Evolutionary conservation across 2,113 vertebrate genomes (phyloP), one percentile per base, ranked within the genome.

Genomic region (Nibea albiflora): DNA sequence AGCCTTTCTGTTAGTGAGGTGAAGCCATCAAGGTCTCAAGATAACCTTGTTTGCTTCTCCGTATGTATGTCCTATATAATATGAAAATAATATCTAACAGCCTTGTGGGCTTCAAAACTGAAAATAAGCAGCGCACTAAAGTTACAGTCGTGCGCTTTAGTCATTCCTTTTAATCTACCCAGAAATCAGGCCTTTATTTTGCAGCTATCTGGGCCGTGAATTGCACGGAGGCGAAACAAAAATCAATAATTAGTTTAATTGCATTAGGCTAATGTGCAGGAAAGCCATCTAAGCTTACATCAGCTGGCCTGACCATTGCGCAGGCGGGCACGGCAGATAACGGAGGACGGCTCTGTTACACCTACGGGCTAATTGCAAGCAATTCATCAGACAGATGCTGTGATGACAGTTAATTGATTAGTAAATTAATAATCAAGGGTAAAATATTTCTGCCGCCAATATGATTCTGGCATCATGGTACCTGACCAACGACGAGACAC

Each of bases 241-340:
- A 90, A 91, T 91, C 89, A 85, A 91, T 90, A 91, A 90, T 89
- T 91, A 81, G 78, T 75, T 85, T 91, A 89, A 90, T 83, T 85
- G 81, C 71, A 74, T 92, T 91, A 81, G 81, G 73, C 80, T 88
- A 86, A 92, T 89, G 83, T 80, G 81, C 69, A 78, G 81, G 79
- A 76, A 79, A 90, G 88, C 85, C 78, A 91, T 92, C 86, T 74
- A 58, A 73, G 83, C 86, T 84, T 73, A 60, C 74, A 89, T 90
- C 87, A 89, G 82, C 78, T 39, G 1, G 79, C 76, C 63, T n/a
- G 77, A 79, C 68, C 71, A 16, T 66, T 73, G 17, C 4, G 26
- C 78, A 66, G 76, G 49, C 78, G 7, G 76, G 70, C 74, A 26
- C 10, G 11, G 60, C 77, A 85, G 87, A 91, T 89, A 88, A 88